phyloP scores from a whole-genome alignment of 2,113 vertebrate species.

The Salvelinus fontinalis region DNA sequence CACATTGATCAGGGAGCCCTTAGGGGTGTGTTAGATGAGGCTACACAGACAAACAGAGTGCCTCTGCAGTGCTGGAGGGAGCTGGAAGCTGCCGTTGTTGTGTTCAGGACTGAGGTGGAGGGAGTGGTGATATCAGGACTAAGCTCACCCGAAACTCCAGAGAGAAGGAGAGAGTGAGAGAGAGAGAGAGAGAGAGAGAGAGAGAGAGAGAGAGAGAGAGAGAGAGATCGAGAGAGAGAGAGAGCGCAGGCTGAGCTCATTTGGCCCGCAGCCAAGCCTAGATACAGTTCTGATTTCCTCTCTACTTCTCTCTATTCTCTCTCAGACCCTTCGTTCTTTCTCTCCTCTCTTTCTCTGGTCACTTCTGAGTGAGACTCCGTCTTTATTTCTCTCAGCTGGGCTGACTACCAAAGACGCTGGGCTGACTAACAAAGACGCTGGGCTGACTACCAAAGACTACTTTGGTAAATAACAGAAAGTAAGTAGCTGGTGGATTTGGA shows the following conservation, averaged over 20 bases:
- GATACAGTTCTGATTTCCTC: conserved; percentile 58
- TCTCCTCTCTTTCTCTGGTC: conserved; percentile 22
- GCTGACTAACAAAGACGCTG: not conserved
- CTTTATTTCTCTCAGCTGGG: conserved; percentile 19
- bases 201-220: not conserved
- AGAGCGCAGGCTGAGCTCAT: conserved; percentile 30
- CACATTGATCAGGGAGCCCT: not conserved
- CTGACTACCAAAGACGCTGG: too few species aligned
- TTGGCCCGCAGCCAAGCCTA: conserved; percentile 43
- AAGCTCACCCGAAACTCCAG: conserved; percentile 1
- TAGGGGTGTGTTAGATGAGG: not conserved
- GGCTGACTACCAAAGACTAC: conserved; percentile 30
- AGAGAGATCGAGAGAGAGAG: not conserved
- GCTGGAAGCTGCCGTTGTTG: not conserved
- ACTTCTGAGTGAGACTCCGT: conserved; percentile 4
- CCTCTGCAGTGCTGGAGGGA: not conserved
- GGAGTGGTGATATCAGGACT: conserved; percentile 5
- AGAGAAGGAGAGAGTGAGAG: not conserved
- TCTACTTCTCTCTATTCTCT: conserved; percentile 10
- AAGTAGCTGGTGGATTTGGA: not conserved
- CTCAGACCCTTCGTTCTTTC: conserved; percentile 6
- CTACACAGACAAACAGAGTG: not conserved
- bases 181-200: not conserved
- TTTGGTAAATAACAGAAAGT: conserved; percentile 25
- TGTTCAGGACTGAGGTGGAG: not conserved